A percentile compares a stretch with the other conserved stretches of the same genome.
Conservation (phyloP, 2,113 vertebrate species). For the Tragulus kanchil region DNA sequence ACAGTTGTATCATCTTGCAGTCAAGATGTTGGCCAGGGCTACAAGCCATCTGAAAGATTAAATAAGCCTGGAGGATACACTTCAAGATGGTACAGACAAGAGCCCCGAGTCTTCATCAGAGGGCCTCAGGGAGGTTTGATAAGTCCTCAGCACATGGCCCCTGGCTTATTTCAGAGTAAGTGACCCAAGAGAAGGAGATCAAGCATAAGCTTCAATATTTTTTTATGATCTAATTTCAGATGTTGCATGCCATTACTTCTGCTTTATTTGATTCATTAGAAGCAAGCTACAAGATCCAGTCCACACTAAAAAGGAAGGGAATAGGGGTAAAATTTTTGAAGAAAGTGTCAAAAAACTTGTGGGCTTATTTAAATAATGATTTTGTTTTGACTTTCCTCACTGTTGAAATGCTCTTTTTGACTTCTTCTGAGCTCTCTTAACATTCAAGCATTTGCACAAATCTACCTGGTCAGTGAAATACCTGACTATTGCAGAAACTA, state of each 20-base stretch:
- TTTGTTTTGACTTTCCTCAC: neutral
- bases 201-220: neutral
- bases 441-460: neutral
- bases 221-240: neutral
- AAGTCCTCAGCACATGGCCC: too few species aligned
- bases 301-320: neutral
- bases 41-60: neutral
- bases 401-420: neutral
- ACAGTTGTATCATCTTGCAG: too few species aligned
- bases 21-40: neutral
- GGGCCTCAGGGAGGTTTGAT: neutral
- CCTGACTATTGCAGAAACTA: neutral
- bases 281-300: neutral
- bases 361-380: neutral
- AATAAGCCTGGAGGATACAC: neutral
- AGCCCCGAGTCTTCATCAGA: neutral
- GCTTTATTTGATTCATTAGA: neutral
- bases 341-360: neutral
- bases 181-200: neutral
- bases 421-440: neutral
- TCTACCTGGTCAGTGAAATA: neutral
- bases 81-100: neutral
- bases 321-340: neutral
- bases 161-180: neutral
- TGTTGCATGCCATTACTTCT: neutral